These are phyloP conservation scores for Diarsia rubi DNA, from an alignment of 2,888 invertebrate species.

Conservation along the genomic window DNA sequence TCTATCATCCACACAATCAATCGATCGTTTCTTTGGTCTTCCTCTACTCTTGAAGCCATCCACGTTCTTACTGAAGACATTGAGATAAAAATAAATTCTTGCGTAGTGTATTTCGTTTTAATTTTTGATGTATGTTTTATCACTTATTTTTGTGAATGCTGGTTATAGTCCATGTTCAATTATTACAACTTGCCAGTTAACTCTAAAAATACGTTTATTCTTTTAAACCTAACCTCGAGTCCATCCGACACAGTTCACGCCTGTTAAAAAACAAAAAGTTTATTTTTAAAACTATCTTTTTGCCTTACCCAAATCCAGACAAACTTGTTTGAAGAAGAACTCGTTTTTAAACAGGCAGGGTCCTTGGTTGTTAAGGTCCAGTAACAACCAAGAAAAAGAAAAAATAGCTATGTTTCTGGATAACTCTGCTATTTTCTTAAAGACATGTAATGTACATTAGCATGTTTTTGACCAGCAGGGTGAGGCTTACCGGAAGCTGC, in stretches of 20 bases:
- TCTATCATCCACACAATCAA: not conserved
- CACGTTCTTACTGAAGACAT: not conserved
- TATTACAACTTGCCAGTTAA: not conserved
- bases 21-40: not conserved
- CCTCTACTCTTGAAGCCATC: not conserved
- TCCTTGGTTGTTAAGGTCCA: conserved; percentile 31
- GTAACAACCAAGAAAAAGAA: too few relatives aligned
- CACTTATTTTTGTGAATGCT: too few relatives aligned
- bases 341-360: conserved; percentile 51
- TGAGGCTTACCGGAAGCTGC: not conserved
- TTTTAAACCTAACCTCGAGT: conserved; percentile 8
- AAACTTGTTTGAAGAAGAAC: conserved; percentile 57
- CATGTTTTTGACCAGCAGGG: too few relatives aligned
- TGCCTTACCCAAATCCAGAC: conserved; percentile 46
- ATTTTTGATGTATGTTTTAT: too few relatives aligned
- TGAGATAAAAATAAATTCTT: not conserved
- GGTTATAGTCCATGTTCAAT: too few relatives aligned
- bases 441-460: not conserved
- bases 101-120: too few relatives aligned
- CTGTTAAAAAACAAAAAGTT: conserved; percentile 40
- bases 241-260: conserved; percentile 27
- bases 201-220: conserved; percentile 7
- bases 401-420: conserved; percentile 39
- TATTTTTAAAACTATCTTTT: conserved; percentile 49
- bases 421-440: conserved; percentile 18